phyloP scores from a whole-genome alignment of 1,140 invertebrate species.

The Drosophila burlai region DNA sequence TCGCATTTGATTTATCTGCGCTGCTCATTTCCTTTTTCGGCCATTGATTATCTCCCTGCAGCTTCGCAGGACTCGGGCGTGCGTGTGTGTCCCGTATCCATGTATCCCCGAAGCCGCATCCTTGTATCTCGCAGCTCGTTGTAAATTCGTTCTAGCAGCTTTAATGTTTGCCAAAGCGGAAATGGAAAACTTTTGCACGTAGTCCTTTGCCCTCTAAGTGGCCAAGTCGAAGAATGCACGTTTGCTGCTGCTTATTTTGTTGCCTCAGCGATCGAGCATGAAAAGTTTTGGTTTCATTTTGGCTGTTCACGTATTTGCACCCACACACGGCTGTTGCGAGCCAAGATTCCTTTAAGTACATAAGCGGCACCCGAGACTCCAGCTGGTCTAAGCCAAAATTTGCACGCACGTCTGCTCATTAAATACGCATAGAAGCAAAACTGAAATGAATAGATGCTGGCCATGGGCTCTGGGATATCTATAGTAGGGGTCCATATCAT shows the following conservation, averaged over 20 bases:
- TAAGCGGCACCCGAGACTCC: constrained; percentile 48
- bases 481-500: not conserved
- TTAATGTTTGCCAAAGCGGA: constrained; percentile 83
- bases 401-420: constrained; percentile 82
- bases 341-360: constrained; percentile 45
- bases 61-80: constrained; percentile 44
- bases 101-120: constrained; percentile 17
- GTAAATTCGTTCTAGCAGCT: constrained; percentile 81
- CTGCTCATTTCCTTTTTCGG: constrained; percentile 68
- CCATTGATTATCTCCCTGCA: constrained; percentile 69
- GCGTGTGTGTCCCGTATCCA: constrained; percentile 47
- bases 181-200: constrained; percentile 83
- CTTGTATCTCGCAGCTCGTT: constrained; percentile 51
- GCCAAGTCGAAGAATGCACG: constrained; percentile 72
- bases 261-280: constrained; percentile 75
- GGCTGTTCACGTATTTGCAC: constrained; percentile 63
- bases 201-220: constrained; percentile 64
- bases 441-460: constrained; percentile 53
- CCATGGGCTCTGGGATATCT: constrained; percentile 14
- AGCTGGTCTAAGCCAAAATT: constrained; percentile 66
- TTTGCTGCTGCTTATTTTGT: constrained; percentile 55
- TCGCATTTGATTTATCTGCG: constrained; percentile 73
- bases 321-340: constrained; percentile 24
- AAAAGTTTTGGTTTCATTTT: constrained; percentile 84
- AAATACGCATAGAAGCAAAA: constrained; percentile 76